Percentiles rank a stretch among this genome's conserved stretches.
phyloP scores from a whole-genome alignment of 37 sponge, comb jelly and placozoan genomes.

The Halisarca cf. caerulea region DNA sequence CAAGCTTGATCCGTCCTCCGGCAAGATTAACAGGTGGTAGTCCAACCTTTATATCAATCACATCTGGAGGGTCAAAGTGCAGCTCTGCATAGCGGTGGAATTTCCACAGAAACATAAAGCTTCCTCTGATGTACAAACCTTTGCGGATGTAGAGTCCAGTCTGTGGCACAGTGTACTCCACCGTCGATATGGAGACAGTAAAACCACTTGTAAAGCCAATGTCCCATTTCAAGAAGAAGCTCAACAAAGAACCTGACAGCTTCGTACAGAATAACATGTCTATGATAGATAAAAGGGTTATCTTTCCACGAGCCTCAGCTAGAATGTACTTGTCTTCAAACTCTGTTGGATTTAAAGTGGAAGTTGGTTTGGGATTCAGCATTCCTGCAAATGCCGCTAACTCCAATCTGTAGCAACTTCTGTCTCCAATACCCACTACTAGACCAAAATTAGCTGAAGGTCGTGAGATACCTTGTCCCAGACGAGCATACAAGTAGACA shows the following conservation, averaged over 20 bases:
- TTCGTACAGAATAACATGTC: not conserved
- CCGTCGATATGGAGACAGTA: not conserved
- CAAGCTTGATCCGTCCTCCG: slow-evolving; percentile 3
- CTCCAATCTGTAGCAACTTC: not conserved
- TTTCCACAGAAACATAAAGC: slow-evolving; percentile 13
- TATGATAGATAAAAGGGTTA: not conserved
- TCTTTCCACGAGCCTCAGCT: too few species aligned
- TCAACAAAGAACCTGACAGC: not conserved
- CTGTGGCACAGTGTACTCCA: not conserved
- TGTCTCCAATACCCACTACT: not conserved
- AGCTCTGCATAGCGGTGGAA: not conserved
- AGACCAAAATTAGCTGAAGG: slow-evolving; percentile 5
- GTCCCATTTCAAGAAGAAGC: not conserved
- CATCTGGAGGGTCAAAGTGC: not conserved
- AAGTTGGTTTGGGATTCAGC: too few species aligned
- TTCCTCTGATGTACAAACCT: slow-evolving; percentile 22
- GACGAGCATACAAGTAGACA: not conserved
- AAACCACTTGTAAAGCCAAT: slow-evolving; percentile 25
- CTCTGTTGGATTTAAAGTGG: not conserved
- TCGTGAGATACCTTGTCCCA: not conserved
- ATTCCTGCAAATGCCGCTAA: slow-evolving; percentile 1
- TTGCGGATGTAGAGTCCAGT: not conserved
- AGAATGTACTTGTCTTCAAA: not conserved
- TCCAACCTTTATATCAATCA: not conserved
- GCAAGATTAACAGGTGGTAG: slow-evolving; percentile 21